Conservation (phyloP, 1,140 invertebrate genomes). For the Oscheius sp. region DNA sequence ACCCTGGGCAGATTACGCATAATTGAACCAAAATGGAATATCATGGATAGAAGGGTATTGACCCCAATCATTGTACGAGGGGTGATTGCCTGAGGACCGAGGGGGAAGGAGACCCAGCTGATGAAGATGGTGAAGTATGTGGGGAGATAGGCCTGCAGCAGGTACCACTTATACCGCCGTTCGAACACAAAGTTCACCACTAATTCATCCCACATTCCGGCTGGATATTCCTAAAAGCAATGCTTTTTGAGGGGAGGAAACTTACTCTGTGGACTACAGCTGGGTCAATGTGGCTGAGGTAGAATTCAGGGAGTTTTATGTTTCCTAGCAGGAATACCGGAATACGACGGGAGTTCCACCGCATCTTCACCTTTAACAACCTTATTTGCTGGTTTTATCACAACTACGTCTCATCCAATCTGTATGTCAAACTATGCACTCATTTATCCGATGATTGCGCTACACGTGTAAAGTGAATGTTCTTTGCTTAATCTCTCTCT, state of each 20-base stretch:
- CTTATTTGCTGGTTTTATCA: not conserved
- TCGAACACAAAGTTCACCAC: slow-evolving; percentile 55
- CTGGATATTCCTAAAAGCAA: slow-evolving; percentile 51
- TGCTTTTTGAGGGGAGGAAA: not conserved
- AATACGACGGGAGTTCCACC: slow-evolving; percentile 48
- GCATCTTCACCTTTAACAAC: slow-evolving; percentile 43
- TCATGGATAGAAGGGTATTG: slow-evolving; percentile 56
- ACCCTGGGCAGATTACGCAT: slow-evolving; percentile 53
- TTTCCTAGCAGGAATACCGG: slow-evolving; percentile 49
- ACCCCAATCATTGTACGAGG: slow-evolving; percentile 59
- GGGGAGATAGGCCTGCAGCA: slow-evolving; percentile 58
- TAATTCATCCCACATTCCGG: slow-evolving; percentile 56
- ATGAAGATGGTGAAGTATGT: slow-evolving; percentile 59
- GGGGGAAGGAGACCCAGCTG: slow-evolving; percentile 56
- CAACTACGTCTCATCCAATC: not conserved
- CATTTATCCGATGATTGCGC: too few species aligned
- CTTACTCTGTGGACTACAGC: slow-evolving; percentile 16
- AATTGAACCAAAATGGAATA: slow-evolving; percentile 59
- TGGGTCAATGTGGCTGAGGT: slow-evolving; percentile 46
- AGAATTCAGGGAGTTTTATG: slow-evolving; percentile 54
- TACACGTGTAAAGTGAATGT: too few species aligned
- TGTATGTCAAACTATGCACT: too few species aligned
- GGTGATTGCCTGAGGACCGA: slow-evolving; percentile 57
- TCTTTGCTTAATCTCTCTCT: too few species aligned
- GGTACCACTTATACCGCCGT: slow-evolving; percentile 52